Conservation (phyloP, 2,113 vertebrate genomes). For the Antechinus flavipes region DNA sequence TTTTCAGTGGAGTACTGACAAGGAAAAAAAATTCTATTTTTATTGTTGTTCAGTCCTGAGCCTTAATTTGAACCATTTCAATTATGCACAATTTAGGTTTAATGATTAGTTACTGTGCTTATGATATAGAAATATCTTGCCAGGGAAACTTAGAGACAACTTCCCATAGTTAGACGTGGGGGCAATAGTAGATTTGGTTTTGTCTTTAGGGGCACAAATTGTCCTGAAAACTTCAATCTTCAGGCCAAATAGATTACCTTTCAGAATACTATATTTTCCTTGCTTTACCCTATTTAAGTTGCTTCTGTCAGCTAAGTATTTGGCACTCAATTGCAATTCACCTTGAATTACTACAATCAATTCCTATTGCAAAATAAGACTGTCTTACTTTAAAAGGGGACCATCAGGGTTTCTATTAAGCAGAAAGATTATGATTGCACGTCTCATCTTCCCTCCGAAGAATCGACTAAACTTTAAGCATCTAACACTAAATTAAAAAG, state of each 20-base stretch:
- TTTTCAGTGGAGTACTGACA: not conserved
- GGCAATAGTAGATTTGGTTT: not conserved
- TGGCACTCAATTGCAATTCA: conserved; percentile 83
- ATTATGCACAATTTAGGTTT: not conserved
- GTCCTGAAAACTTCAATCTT: conserved; percentile 51
- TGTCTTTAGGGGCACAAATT: conserved; percentile 24
- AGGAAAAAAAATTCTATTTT: not conserved
- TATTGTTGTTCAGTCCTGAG: not conserved
- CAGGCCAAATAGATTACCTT: conserved; percentile 64
- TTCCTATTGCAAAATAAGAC: conserved; percentile 88
- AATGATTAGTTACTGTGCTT: not conserved
- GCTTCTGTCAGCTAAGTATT: conserved; percentile 85
- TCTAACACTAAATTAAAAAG: conserved; percentile 50
- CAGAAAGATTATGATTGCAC: conserved; percentile 87
- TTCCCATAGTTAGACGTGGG: accelerated
- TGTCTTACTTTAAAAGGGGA: conserved; percentile 86
- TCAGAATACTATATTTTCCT: conserved; percentile 53
- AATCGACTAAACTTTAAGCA: conserved; percentile 61
- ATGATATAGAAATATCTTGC: not conserved
- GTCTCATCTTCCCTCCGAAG: conserved; percentile 78
- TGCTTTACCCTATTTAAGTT: conserved; percentile 81
- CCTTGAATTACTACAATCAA: conserved; percentile 93
- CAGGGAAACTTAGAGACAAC: not conserved
- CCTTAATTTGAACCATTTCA: not conserved
- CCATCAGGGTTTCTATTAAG: conserved; percentile 91